These are phyloP conservation scores for Leucania comma DNA, from an alignment of 2,888 invertebrate genomes.

Conservation along the genomic window DNA sequence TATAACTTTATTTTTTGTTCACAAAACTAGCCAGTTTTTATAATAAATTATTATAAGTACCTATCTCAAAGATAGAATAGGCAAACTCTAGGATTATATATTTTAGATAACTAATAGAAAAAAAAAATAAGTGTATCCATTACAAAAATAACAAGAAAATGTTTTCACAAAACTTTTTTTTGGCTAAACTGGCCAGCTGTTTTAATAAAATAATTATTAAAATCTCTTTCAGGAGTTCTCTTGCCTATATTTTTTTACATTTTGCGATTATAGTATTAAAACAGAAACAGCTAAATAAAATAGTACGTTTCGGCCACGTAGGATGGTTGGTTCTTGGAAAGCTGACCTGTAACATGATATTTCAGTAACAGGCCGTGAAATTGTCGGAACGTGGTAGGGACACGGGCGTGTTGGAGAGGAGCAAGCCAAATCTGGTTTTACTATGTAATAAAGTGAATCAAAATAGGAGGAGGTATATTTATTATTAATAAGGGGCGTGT, in stretches of 20 bases:
- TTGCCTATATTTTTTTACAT: no score
- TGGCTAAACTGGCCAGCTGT: neutral
- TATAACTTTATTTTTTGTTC: no score
- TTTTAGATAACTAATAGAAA: no score
- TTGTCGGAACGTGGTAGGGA: conserved; percentile 33
- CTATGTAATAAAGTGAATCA: neutral
- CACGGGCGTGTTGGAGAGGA: conserved; percentile 18
- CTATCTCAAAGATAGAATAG: no score
- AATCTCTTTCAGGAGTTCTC: neutral
- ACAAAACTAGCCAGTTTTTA: no score
- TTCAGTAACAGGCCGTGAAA: conserved; percentile 49
- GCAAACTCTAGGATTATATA: no score
- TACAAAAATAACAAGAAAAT: neutral
- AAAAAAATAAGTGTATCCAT: neutral
- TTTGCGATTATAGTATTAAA: neutral
- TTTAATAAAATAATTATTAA: neutral
- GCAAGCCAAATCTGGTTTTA: neutral
- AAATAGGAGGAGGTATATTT: no score
- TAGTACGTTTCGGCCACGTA: neutral
- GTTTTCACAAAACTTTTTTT: neutral
- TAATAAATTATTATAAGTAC: no score
- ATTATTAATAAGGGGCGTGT: no score
- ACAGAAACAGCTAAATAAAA: neutral
- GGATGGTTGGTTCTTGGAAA: conserved; percentile 29
- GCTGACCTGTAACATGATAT: conserved; percentile 37